A percentile compares a stretch with the other conserved stretches of the same genome.
Evolutionary conservation across 2,113 vertebrate genomes (phyloP).

Genomic region (Neolamprologus longior): DNA sequence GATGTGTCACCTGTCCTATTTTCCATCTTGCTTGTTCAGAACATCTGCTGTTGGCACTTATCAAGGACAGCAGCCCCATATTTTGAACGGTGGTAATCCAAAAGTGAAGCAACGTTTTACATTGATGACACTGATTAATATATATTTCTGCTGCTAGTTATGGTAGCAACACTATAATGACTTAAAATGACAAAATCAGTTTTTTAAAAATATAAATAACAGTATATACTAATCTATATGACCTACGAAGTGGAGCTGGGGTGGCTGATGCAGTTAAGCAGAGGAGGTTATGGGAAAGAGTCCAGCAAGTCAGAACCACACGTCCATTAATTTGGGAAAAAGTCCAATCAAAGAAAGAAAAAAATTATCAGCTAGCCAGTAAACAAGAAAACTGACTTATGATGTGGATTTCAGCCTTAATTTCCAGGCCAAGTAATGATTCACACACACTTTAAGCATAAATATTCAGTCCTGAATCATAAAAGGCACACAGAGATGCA

Average conservation of each 20-base stretch:
- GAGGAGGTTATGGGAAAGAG: neutral
- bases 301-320: neutral
- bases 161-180: neutral
- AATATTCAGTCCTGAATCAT: neutral
- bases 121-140: neutral
- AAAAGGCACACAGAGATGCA: neutral
- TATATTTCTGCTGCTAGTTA: neutral
- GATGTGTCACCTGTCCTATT: neutral
- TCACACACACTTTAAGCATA: neutral
- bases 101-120: rapidly evolving
- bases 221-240: neutral
- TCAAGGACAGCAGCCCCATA: neutral
- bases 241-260: rapidly evolving
- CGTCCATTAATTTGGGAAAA: neutral
- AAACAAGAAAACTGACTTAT: neutral
- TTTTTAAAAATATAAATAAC: neutral
- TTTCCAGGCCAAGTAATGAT: neutral
- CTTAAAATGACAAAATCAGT: neutral
- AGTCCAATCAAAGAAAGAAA: neutral
- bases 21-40: neutral
- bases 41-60: neutral
- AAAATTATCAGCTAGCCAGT: neutral
- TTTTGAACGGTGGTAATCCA: neutral
- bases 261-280: neutral
- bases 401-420: neutral